Base-by-base conservation (phyloP, 2,113 vertebrate genomes). In the Onychorhynchus coronatus region DNA sequence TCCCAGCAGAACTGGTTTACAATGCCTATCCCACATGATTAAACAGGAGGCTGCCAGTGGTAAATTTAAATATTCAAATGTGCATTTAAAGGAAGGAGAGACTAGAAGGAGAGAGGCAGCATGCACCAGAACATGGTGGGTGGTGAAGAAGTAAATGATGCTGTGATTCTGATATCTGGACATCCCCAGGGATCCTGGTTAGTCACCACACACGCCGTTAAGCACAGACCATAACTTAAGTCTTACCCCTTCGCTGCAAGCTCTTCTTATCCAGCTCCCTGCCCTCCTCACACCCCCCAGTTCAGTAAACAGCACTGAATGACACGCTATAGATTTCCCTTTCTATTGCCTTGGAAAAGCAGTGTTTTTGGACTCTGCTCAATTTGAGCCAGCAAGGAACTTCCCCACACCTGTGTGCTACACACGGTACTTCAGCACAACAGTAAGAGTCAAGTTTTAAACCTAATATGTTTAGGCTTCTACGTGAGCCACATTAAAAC, bases 401-500 rank as follows among this genome's bases (percentile, higher is more conserved):
- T 73, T 52, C n/a, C 15, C 37, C 39, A 39, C 2, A 4, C 3
- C 0, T 65, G 18, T 25, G n/a, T 1, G 1, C 39, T 53, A 1
- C 3, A 37, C 5, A 13, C 12, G 1, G 1, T 19, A 35, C 13
- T 39, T 50, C 23, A 61, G 9, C 2, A 42, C 11, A 39, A 78
- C 79, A 61, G 11, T 16, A 52, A 72, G 42, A 74, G 6, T 23
- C 49, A 27, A 75, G 22, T 31, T 65, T 56, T 33, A 70, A 85
- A 12, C 11, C 10, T 58, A 28, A 6, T 9, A 3, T 28, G 9
- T 42, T 82, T 85, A 72, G 42, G 12, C 14, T 77, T 59, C 49
- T 59, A 70, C 11, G 16, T 27, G 23, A 93, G 12, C 15, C 35
- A 71, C 16, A 23, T 24, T 21, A 66, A 70, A 88, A 33, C 5